Percentiles rank a stretch among this genome's conserved stretches.
phyloP scores from a whole-genome alignment of 2,113 vertebrate species.

The Paramormyrops kingsleyae region DNA sequence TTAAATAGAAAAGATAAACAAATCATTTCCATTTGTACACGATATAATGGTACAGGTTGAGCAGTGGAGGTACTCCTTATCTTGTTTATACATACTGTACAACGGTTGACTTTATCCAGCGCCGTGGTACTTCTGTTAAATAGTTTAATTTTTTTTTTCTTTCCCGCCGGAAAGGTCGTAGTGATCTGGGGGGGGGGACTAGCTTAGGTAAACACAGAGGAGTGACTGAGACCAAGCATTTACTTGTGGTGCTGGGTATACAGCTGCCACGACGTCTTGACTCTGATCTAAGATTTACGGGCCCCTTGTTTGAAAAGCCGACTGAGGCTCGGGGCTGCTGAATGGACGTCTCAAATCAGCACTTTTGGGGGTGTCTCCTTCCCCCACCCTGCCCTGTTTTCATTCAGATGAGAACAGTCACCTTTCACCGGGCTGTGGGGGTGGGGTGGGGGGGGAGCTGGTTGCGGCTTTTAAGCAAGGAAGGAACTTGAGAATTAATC shows the following conservation, averaged over 20 bases:
- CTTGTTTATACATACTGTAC: conserved; percentile 48
- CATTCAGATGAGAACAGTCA: neutral
- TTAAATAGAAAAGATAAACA: conserved; percentile 13
- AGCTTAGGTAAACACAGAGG: neutral
- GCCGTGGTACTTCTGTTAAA: conserved; percentile 50
- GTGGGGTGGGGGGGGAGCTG: neutral
- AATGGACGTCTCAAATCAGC: neutral
- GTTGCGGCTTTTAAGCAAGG: conserved; percentile 5
- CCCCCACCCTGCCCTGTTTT: neutral
- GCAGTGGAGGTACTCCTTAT: conserved; percentile 43
- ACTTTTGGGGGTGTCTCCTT: neutral
- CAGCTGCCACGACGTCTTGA: neutral
- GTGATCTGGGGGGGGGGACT: neutral
- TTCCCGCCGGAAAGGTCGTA: conserved; percentile 41
- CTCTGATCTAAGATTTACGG: conserved; percentile 6
- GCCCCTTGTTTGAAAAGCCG: conserved; percentile 6
- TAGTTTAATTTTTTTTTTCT: conserved; percentile 13
- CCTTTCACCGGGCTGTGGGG: neutral
- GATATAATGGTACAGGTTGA: conserved; percentile 34
- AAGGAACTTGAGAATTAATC: conserved; percentile 32
- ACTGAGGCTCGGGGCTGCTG: neutral
- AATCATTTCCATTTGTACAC: conserved; percentile 36
- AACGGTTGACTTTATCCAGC: conserved; percentile 52
- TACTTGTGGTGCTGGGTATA: neutral
- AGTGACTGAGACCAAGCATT: neutral